A percentile compares a stretch with the other conserved stretches of the same genome.
phyloP scores from a whole-genome alignment of 1,140 invertebrate genomes.

The Chelonus insularis region DNA sequence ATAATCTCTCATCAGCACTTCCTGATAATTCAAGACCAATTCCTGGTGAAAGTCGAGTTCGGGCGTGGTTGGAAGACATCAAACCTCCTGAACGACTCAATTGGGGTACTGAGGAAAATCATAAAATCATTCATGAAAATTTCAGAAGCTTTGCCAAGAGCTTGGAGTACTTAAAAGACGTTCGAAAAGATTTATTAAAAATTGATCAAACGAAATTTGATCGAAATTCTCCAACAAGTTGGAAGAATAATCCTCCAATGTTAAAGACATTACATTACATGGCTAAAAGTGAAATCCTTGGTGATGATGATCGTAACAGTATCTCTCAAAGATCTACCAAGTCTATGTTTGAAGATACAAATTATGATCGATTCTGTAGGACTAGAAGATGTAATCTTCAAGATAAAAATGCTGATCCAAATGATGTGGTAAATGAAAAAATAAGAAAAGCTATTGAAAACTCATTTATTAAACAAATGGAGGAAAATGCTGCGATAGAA shows the following conservation, averaged over 20 bases:
- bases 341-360: slow-evolving; percentile 50
- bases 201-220: slow-evolving; percentile 13
- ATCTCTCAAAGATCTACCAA: slow-evolving; percentile 44
- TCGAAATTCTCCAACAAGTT: slow-evolving; percentile 30
- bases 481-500: slow-evolving; percentile 39
- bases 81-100: slow-evolving; percentile 50
- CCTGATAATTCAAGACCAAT: slow-evolving; percentile 34
- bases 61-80: slow-evolving; percentile 79
- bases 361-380: slow-evolving; percentile 35
- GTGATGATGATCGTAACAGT: slow-evolving; percentile 45
- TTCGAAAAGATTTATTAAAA: slow-evolving; percentile 39
- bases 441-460: slow-evolving; percentile 54
- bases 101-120: slow-evolving; percentile 37
- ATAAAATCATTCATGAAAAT: slow-evolving; percentile 32
- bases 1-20: slow-evolving; percentile 30
- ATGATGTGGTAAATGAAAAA: slow-evolving; percentile 42
- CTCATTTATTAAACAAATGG: slow-evolving; percentile 55
- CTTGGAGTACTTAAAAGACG: slow-evolving; percentile 45
- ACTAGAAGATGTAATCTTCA: slow-evolving; percentile 24
- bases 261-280: slow-evolving; percentile 44
- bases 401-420: not conserved
- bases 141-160: slow-evolving; percentile 35
- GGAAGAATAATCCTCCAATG: slow-evolving; percentile 45
- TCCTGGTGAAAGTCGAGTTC: slow-evolving; percentile 70
- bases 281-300: slow-evolving; percentile 49